Base-by-base conservation (phyloP, 2,797 vertebrate species). In the Eupleurogrammus muticus region DNA sequence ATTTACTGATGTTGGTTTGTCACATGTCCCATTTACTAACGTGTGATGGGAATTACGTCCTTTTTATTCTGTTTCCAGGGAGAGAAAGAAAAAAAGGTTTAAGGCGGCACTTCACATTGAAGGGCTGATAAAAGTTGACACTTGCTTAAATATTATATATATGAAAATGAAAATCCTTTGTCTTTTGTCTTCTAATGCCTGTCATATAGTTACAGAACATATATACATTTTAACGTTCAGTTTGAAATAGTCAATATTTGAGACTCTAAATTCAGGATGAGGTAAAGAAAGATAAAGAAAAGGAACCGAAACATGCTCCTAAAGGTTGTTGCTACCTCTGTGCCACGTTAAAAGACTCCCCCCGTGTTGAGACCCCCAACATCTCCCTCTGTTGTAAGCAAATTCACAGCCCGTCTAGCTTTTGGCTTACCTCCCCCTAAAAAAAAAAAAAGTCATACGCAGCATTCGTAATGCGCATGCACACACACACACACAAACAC, bases 331-430 rank as follows among this genome's bases (percentile, higher is more conserved):
- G 54, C 87, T 80, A 68, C 86, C 82, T 87, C 81, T 6, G 60
- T 65, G 78, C 89, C 85, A 66, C 53, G 66, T 62, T 67, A 63
- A 68, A 69, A 77, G 64, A 64, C 73, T 65, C 80, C 85, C n/a
- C 78, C 77, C n/a, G 62, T 51, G 75, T 58, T 36, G 38, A 78
- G 71, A 75, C 81, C 81, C 80, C 69, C 70, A 80, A 74, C 84
- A 86, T 86, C 86, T 84, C 84, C 68, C 80, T 79, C 84, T 76
- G 80, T 87, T 91, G 85, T 87, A 87, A 88, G 86, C 86, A 89
- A 90, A 92, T 93, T 93, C 89, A 90, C 87, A 84, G 81, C 73
- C 80, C 24, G 79, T 80, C 85, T 89, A 77, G 80, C 83, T 87
- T 85, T 82, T 84, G 88, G 88, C 89, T 87, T 53, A 19, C 66